A percentile compares a stretch with the other conserved stretches of the same genome.
phyloP scores from a whole-genome alignment of 2,113 vertebrate species.

The Axis porcinus region DNA sequence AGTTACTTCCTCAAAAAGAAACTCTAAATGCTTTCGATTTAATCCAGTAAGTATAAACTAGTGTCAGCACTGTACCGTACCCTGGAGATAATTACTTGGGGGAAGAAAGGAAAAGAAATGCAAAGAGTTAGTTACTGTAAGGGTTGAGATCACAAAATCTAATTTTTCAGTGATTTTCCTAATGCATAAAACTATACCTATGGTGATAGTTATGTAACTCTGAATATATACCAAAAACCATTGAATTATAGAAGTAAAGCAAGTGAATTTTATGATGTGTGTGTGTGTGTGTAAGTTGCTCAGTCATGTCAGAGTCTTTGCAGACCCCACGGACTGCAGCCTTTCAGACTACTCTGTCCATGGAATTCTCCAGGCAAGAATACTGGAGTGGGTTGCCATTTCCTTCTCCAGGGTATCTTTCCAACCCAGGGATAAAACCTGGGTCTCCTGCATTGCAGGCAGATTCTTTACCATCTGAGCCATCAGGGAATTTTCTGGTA shows the following conservation, averaged over 20 bases:
- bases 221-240: background rate
- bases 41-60: background rate
- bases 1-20: background rate
- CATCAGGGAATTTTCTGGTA: background rate
- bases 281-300: background rate
- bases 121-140: background rate
- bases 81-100: background rate
- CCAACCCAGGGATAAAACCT: fast-evolving
- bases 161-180: conserved; percentile 18
- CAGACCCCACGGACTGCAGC: background rate
- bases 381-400: background rate
- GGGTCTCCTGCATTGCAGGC: background rate
- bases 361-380: background rate
- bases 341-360: background rate
- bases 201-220: background rate
- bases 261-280: background rate
- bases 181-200: background rate
- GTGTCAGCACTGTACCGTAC: background rate
- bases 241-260: background rate
- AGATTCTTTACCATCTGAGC: background rate
- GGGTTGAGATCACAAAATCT: background rate
- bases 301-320: background rate
- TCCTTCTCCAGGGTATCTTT: background rate
- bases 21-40: background rate
- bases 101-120: background rate